Conservation (phyloP, 2,113 vertebrate genomes). For the Columbina picui region DNA sequence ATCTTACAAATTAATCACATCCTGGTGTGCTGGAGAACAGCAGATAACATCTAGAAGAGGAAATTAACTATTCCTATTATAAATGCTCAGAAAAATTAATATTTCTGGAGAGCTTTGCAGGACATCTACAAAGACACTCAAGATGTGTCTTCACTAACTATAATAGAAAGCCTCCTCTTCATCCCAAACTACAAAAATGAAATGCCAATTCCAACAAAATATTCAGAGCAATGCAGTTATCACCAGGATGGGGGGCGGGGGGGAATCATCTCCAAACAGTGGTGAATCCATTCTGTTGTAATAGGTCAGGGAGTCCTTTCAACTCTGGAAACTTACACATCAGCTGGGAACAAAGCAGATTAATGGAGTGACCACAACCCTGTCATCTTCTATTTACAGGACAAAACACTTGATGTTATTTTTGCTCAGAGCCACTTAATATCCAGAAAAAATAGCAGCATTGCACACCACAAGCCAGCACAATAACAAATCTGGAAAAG, state of each 20-base stretch:
- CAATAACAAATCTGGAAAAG: not conserved
- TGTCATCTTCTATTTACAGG: not conserved
- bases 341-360: not conserved
- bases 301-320: not conserved
- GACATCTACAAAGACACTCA: not conserved
- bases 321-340: not conserved
- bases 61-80: not conserved
- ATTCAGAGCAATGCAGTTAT: not conserved
- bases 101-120: not conserved
- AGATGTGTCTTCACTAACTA: not conserved
- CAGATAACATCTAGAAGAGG: not conserved
- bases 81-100: not conserved
- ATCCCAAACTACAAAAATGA: not conserved
- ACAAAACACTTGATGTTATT: not conserved
- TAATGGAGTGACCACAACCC: not conserved
- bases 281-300: not conserved
- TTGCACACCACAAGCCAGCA: not conserved
- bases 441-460: not conserved
- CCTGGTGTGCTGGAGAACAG: not conserved
- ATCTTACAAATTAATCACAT: not conserved
- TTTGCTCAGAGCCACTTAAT: not conserved
- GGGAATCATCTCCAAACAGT: not conserved
- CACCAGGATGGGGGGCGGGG: too few relatives aligned
- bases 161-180: not conserved
- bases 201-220: not conserved